Evolutionary conservation across 2,888 invertebrate species (phyloP).

Genomic region (Trichogramma evanescens): DNA sequence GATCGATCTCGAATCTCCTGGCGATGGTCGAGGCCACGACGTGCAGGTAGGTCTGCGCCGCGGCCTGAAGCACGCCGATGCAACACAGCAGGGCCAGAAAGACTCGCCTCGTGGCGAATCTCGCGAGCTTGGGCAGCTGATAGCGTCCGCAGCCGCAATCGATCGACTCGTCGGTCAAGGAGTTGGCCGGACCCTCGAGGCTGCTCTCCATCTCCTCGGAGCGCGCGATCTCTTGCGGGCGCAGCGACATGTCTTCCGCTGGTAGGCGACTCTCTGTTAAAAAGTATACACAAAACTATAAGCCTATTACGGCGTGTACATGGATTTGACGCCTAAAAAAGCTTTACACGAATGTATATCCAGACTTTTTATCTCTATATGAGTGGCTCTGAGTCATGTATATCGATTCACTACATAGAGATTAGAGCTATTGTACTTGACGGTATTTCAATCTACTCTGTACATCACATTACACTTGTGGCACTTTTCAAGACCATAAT

Average conservation of each 20-base stretch:
- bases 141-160: slow-evolving; percentile 42
- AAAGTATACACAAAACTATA: no score
- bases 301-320: background rate
- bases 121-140: slow-evolving; percentile 38
- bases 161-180: slow-evolving; percentile 38
- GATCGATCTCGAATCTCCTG: slow-evolving; percentile 38
- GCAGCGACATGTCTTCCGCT: slow-evolving; percentile 32
- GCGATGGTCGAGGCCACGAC: slow-evolving; percentile 37
- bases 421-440: no score
- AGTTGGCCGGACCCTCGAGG: slow-evolving; percentile 41
- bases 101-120: slow-evolving; percentile 39
- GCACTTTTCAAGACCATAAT: no score
- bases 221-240: slow-evolving; percentile 37
- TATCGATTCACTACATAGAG: no score
- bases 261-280: slow-evolving; percentile 15
- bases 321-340: no score
- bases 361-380: no score
- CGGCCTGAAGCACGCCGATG: slow-evolving; percentile 38
- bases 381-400: no score
- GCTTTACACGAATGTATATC: no score
- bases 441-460: no score
- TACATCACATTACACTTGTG: no score
- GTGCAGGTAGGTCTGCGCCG: slow-evolving; percentile 36
- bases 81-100: slow-evolving; percentile 37
- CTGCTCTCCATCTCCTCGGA: slow-evolving; percentile 36